Conservation (phyloP, 92 coral and sea anemone genomes). For the Bergia sp. region DNA sequence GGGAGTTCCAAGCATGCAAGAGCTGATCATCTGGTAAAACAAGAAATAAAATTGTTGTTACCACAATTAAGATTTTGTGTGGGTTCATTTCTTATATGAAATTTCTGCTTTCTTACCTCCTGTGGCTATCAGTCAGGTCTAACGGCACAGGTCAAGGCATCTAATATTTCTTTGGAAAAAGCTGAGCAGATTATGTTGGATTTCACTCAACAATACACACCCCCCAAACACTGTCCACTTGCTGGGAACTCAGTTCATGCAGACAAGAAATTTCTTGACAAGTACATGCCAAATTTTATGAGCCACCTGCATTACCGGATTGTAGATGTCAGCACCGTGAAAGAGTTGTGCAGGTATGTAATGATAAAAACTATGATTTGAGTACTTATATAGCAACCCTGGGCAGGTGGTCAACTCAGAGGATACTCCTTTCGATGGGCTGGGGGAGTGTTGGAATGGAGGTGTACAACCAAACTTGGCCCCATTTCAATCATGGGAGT, state of each 20-base stretch:
- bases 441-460: too few relatives aligned
- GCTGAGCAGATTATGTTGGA: constrained; percentile 86
- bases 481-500: too few relatives aligned
- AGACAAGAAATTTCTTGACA: constrained; percentile 82
- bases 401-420: too few relatives aligned
- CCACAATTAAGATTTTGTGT: not conserved
- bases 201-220: constrained; percentile 72
- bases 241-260: constrained; percentile 99
- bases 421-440: too few relatives aligned
- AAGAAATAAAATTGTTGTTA: too few relatives aligned
- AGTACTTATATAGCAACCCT: too few relatives aligned
- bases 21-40: too few relatives aligned
- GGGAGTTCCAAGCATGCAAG: too few relatives aligned
- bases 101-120: not conserved
- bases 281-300: constrained; percentile 92
- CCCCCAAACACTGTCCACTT: constrained; percentile 66
- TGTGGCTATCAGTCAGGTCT: constrained; percentile 80
- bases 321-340: constrained; percentile 92
- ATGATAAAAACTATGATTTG: too few relatives aligned
- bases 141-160: constrained; percentile 85
- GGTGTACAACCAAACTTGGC: too few relatives aligned
- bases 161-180: constrained; percentile 63
- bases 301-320: constrained; percentile 94
- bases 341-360: constrained; percentile 91
- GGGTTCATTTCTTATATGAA: not conserved